These are phyloP conservation scores for Bombus pyrosoma DNA, from an alignment of 1,140 invertebrate species.

Conservation along the genomic window DNA sequence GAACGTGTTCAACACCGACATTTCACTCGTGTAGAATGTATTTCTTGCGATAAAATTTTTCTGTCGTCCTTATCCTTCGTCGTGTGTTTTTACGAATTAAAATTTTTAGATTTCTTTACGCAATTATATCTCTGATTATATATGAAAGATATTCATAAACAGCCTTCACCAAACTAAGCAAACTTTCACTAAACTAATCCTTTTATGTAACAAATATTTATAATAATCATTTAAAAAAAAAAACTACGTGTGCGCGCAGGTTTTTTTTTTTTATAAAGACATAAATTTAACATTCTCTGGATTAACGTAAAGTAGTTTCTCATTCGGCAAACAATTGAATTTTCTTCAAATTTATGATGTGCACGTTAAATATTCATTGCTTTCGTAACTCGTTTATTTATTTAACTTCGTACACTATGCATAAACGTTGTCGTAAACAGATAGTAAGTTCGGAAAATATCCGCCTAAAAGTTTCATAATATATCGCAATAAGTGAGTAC, in stretches of 20 bases:
- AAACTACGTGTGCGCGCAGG: rapidly evolving
- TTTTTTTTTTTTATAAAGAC: not conserved
- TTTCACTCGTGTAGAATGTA: not conserved
- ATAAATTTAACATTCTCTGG: not conserved
- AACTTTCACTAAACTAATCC: too few relatives aligned
- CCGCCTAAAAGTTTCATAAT: constrained; percentile 23
- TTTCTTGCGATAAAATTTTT: not conserved
- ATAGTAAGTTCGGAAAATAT: constrained; percentile 18
- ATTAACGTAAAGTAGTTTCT: not conserved
- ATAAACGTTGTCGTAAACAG: constrained; percentile 31
- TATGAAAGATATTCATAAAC: too few relatives aligned
- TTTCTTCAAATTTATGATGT: not conserved
- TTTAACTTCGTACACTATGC: constrained; percentile 20
- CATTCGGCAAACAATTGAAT: not conserved
- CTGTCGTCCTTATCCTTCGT: too few relatives aligned
- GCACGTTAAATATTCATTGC: constrained; percentile 11
- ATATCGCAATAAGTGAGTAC: not conserved
- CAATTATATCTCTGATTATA: too few relatives aligned
- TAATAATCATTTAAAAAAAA: not conserved
- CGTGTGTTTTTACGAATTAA: too few relatives aligned
- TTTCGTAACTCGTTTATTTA: constrained; percentile 11
- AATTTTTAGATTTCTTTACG: too few relatives aligned
- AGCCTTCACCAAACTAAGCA: too few relatives aligned
- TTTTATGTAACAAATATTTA: not conserved
- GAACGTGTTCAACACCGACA: too few relatives aligned